Base-by-base conservation (phyloP, 2,888 invertebrate species). In the Baronia brevicornis region DNA sequence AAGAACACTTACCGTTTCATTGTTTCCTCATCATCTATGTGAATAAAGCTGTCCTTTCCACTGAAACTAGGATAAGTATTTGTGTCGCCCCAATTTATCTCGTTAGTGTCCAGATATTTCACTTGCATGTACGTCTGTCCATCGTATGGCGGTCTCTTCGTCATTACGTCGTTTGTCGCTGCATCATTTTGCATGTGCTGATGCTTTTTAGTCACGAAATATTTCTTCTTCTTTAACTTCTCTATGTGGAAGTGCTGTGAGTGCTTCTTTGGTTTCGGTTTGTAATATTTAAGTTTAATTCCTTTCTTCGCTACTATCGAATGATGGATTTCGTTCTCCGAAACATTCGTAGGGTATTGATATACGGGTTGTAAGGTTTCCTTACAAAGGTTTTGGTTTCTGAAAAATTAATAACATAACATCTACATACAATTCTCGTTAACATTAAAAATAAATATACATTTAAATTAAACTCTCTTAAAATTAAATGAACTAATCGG, bases 11-110 rank as follows among this genome's bases (percentile, higher is more conserved):
- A 91, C 92, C 92, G 91, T 67, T 93, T 92, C 84, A 95, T 89
- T 35, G 96, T 93, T 47, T 93, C 91, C 25, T 92, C 91, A 66
- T 95, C 94, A 50, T 91, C 92, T 60, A 94, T 96, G 66, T 93
- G 93, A 36, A 97, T 90, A 61, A 92, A 97, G 60, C 96, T 95
- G 45, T 93, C 91, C 38, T 86, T 88, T 3, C 95, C 96, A 22
- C 88, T 89, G 65, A 97, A 97, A 52, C 92, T 92, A 0, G 95
- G 95, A 38, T 79, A 84, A 0, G 72, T 66, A 21, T 77, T 79
- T 2, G 70, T 68, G 25, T 84, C 82, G 0, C 65, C 74, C 80
- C 79, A 82, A 11, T 79, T 78, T 0, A 80, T 68, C 27, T 80
- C 78, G 28, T 72, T 73, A 0, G 68, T 56, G 35, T 68, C 65